Conservation (phyloP, 2,113 vertebrate genomes). For the Rhinoptilus africanus region DNA sequence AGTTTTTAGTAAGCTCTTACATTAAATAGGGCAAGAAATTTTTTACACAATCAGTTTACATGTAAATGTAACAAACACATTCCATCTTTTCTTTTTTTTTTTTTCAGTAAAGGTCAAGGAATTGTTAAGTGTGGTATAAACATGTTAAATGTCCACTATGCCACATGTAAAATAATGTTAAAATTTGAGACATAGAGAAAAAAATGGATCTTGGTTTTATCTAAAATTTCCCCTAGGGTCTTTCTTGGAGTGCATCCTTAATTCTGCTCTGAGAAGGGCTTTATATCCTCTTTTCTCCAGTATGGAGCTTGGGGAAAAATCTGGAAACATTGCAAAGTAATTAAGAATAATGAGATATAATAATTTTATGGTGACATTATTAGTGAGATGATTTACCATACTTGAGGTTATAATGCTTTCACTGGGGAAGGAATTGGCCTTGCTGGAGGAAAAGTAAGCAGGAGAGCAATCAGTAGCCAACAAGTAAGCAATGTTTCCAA, state of each 20-base stretch:
- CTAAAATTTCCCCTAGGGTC: background rate
- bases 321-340: background rate
- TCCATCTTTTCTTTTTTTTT: background rate
- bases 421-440: background rate
- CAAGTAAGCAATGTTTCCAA: background rate
- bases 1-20: background rate
- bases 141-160: background rate
- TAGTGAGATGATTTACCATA: conserved; percentile 20
- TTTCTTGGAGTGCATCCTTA: background rate
- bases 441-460: conserved; percentile 35
- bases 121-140: background rate
- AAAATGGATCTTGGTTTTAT: background rate
- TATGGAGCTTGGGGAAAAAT: background rate
- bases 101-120: background rate
- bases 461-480: conserved; percentile 31
- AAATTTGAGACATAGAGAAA: background rate
- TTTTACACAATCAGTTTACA: background rate
- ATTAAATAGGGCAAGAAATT: background rate
- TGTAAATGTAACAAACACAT: background rate
- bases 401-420: background rate
- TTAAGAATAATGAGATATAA: background rate
- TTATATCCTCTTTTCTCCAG: background rate
- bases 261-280: background rate
- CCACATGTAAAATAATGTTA: background rate
- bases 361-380: conserved; percentile 16